Conservation (phyloP, 2,888 invertebrate species). For the Rhodophaea formosa region DNA sequence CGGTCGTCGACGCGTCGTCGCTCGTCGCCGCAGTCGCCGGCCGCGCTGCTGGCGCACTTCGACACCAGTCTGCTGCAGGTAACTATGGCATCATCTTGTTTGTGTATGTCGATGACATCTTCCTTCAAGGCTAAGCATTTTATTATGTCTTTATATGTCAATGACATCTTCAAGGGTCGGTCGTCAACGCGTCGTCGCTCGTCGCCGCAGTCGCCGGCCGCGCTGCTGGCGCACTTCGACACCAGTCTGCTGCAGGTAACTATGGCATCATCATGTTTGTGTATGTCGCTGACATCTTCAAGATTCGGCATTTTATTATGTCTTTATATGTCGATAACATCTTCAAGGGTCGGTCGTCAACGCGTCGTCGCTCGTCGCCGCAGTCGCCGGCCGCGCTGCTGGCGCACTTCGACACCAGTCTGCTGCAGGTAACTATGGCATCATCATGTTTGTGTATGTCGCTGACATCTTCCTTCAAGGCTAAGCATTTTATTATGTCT, state of each 20-base stretch:
- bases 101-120: too few relatives aligned
- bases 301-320: too few relatives aligned
- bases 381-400: slow-evolving; percentile 80
- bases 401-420: slow-evolving; percentile 87
- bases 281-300: too few relatives aligned
- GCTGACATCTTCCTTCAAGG: too few relatives aligned
- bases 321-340: too few relatives aligned
- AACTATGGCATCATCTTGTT: slow-evolving; percentile 17
- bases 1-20: slow-evolving; percentile 55
- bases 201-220: slow-evolving; percentile 72
- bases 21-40: slow-evolving; percentile 68
- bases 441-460: not conserved
- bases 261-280: not conserved
- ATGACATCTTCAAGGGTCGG: too few relatives aligned
- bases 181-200: slow-evolving; percentile 49
- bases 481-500: too few relatives aligned
- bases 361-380: slow-evolving; percentile 31
- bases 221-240: slow-evolving; percentile 85
- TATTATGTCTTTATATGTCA: too few relatives aligned
- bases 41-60: slow-evolving; percentile 84
- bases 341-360: too few relatives aligned
- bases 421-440: slow-evolving; percentile 81
- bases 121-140: too few relatives aligned
- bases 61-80: slow-evolving; percentile 88
- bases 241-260: slow-evolving; percentile 86